phyloP scores from a whole-genome alignment of 1,140 invertebrate species.

The Bursaphelenchus mucronatus region DNA sequence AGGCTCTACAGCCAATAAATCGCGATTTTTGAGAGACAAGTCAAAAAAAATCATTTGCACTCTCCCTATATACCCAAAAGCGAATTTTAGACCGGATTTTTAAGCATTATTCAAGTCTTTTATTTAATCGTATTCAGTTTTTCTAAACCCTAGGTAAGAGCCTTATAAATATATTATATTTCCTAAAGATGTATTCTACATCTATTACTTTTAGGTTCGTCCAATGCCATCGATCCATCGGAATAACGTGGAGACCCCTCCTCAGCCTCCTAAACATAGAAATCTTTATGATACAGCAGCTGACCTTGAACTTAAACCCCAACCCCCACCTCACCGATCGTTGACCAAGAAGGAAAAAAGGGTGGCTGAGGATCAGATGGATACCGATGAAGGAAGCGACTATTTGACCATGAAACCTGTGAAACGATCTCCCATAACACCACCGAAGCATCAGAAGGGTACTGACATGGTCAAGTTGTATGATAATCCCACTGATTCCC shows the following conservation, averaged over 20 bases:
- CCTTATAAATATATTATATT: too few species aligned
- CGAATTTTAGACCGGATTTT: too few species aligned
- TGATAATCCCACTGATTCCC: constrained; percentile 11
- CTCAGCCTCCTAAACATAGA: not conserved
- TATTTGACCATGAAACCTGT: constrained; percentile 48
- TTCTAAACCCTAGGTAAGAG: too few species aligned
- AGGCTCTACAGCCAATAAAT: too few species aligned
- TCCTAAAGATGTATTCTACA: too few species aligned
- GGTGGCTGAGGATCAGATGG: not conserved
- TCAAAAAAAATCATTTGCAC: too few species aligned
- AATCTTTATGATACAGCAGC: not conserved
- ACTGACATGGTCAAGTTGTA: constrained; percentile 11
- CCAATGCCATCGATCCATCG: constrained; percentile 11
- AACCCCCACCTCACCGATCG: not conserved
- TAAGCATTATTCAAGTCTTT: too few species aligned
- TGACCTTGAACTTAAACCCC: not conserved
- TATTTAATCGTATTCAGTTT: too few species aligned
- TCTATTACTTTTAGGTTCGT: not conserved
- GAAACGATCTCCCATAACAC: constrained; percentile 15
- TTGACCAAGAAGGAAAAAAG: not conserved
- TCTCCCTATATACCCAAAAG: too few species aligned
- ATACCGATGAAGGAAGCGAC: constrained; percentile 19
- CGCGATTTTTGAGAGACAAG: too few species aligned
- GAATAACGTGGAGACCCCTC: not conserved
- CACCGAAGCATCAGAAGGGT: not conserved